Evolutionary conservation across 2,888 invertebrate species (phyloP), one percentile per base, ranked within the genome.

Genomic region (Deilephila elpenor): DNA sequence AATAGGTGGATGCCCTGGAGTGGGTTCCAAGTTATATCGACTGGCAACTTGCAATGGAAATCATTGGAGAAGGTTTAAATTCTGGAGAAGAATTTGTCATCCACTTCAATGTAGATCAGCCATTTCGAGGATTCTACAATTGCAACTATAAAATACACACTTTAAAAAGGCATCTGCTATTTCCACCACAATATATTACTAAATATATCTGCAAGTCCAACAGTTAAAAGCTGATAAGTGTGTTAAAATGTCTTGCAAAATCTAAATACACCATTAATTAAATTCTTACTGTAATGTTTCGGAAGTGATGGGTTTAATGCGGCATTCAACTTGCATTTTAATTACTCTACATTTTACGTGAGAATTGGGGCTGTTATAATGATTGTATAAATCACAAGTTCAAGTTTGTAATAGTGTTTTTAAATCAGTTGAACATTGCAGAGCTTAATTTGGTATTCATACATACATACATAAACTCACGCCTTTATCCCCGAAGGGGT

Each of bases 301-400:
- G 67, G 67, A 67, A 67, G 67, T 67, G 29, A 67, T 67, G 51
- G 44, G 17, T 29, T 67, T 25, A 67, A 17, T 44, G 64, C 20
- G 20, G 67, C 44, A 51, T 44, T 67, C 51, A 17, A 51, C 44
- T 25, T 6, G 44, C 44, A 67, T 67, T 51, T 67, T 67, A 51
- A 67, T 67, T 67, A 25, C 67, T 25, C 64, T 20, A 44, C 20
- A n/a, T 67, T 44, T 25, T 25, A 14, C 64, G 64, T 67, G 64
- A 25, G 64, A 67, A 67, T 44, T 67, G 20, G 64, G 14, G 14
- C 44, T 44, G 5, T 20, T 44, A 5, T 44, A 6, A 14, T 25
- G 34, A 51, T 6, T 19, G 37, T 44, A 25, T 64, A 44, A 37
- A 64, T n/a, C 37, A 64, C 4, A 37, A 7, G 11, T n/a, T 32